Evolutionary conservation across 2,888 invertebrate genomes (phyloP).

Genomic region (Bimastos eiseni): DNA sequence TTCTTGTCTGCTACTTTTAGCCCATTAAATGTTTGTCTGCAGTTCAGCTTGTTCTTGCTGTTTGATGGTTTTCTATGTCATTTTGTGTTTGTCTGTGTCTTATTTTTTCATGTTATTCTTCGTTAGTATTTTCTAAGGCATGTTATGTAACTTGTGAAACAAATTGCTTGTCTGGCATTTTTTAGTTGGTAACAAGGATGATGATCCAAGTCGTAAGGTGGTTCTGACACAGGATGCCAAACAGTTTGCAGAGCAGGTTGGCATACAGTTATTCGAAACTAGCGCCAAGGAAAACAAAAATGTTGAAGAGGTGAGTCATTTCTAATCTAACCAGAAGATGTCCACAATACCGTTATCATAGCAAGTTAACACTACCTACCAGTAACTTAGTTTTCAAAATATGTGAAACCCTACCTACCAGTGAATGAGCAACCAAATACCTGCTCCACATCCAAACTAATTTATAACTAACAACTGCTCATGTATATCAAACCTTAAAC

Average conservation of each 20-base stretch:
- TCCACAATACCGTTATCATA: not conserved
- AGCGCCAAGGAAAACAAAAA: slow-evolving; percentile 98
- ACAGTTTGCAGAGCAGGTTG: slow-evolving; percentile 95
- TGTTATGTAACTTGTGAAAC: not conserved
- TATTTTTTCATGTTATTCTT: not conserved
- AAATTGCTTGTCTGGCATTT: slow-evolving; percentile 35
- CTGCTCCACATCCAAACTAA: not conserved
- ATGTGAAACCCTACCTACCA: not conserved
- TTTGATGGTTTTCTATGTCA: not conserved
- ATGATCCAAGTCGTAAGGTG: slow-evolving; percentile 72
- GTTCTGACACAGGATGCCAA: slow-evolving; percentile 95
- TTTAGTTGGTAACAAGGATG: slow-evolving; percentile 62
- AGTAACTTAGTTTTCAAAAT: not conserved
- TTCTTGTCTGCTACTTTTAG: no score
- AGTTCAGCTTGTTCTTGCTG: no score
- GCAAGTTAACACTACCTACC: not conserved
- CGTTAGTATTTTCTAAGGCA: no score
- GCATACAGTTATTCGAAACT: slow-evolving; percentile 94
- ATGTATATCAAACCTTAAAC: not conserved
- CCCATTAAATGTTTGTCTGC: no score
- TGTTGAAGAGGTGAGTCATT: slow-evolving; percentile 78
- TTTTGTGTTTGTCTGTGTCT: not conserved
- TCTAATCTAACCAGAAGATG: not conserved
- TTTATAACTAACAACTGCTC: not conserved
- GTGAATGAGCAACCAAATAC: not conserved